Evolutionary conservation across 2,888 invertebrate genomes (phyloP).

Genomic region (Eledone cirrhosa): DNA sequence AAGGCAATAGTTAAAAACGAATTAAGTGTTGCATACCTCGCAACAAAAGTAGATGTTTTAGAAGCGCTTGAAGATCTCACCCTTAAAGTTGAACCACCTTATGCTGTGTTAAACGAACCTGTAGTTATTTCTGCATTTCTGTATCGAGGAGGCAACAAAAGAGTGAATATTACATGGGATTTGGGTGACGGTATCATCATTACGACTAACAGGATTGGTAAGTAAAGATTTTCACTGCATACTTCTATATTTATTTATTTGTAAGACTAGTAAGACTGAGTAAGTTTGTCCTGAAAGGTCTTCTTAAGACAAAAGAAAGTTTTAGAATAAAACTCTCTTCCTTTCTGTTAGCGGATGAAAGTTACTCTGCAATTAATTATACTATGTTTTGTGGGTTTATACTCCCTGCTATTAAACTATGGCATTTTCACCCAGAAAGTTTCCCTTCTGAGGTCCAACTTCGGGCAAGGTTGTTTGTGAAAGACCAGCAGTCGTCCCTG

Average conservation of each 20-base stretch:
- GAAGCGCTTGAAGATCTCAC: slow-evolving; percentile 31
- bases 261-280: too few species aligned
- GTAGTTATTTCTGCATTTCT: slow-evolving; percentile 33
- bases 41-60: slow-evolving; percentile 32
- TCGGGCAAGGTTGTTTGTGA: too few species aligned
- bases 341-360: too few species aligned
- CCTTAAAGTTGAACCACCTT: slow-evolving; percentile 24
- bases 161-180: slow-evolving; percentile 18
- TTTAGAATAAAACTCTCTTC: too few species aligned
- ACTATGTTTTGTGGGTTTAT: too few species aligned
- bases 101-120: slow-evolving; percentile 34
- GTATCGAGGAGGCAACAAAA: slow-evolving; percentile 15
- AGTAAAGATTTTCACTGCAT: neutral
- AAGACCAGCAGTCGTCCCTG: too few species aligned
- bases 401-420: too few species aligned
- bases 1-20: slow-evolving; percentile 42
- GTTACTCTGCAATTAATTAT: too few species aligned
- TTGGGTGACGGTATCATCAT: slow-evolving; percentile 11
- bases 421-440: too few species aligned
- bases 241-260: neutral
- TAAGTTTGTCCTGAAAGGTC: too few species aligned
- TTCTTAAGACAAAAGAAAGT: too few species aligned
- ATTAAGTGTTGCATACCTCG: slow-evolving; percentile 38
- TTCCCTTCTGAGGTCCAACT: too few species aligned
- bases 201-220: neutral